Evolutionary conservation across 2,797 vertebrate species (phyloP), one percentile per base, ranked within the genome.

Genomic region (Argya squamiceps): DNA sequence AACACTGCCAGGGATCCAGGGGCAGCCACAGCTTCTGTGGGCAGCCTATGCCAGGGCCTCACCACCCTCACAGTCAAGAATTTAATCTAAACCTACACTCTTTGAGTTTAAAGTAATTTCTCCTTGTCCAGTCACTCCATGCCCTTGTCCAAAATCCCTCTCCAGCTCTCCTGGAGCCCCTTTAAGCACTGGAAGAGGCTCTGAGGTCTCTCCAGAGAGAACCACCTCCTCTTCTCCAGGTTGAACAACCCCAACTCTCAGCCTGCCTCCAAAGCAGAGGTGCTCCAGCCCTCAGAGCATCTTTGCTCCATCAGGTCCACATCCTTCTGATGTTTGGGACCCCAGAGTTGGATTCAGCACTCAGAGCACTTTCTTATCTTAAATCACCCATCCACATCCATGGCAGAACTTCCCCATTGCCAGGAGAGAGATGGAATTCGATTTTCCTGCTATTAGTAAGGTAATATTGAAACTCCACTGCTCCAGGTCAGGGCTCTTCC

Each of bases 61-160:
- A 0, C 1, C 36, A 34, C 1, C 10, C 37, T 64, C 37, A 44
- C 6, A 63, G 17, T 0, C 1, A 58, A 50, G 7, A 58, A 59
- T 52, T 84, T 71, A 34, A 44, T 23, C 58, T 46, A 52, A 89
- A 34, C 30, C 44, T 52, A 11, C 24, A 16, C 4, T 70, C 21
- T 56, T 30, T 17, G 29, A 41, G 1, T 8, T 52, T 71, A 46
- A 19, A 37, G 14, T 18, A 12, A 30, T 64, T 71, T 39, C 9
- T 34, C 18, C 17, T 77, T 46, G 7, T 27, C 24, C 2, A 0
- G 12, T n/a, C 19, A 7, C 36, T 63, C 19, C 55, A n/a, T 1
- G 6, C 4, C 50, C 29, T 39, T 10, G 4, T 34, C 20, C 58
- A 30, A 69, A 39, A 19, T 50, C 20, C 37, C 44, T 56, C 37